Evolutionary conservation across 2,888 invertebrate genomes (phyloP).

Genomic region (Chrysolina americana): DNA sequence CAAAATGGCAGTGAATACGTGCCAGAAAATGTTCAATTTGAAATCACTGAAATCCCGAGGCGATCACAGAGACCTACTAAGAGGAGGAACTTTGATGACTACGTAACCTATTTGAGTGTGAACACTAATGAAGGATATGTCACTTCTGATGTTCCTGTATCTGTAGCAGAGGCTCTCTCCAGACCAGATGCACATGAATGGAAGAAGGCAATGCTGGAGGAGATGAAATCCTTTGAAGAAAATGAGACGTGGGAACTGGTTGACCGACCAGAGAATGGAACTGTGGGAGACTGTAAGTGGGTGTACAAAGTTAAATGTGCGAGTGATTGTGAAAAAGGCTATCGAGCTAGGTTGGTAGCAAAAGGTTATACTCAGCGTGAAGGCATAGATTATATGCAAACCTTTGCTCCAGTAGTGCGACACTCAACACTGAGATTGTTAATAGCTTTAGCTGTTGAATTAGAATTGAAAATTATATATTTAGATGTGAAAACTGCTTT

Average conservation of each 20-base stretch:
- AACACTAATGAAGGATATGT: conserved; percentile 15
- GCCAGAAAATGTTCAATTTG: too few species aligned
- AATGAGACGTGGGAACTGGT: too few species aligned
- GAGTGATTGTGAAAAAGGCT: conserved; percentile 44
- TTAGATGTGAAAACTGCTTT: conserved; percentile 54
- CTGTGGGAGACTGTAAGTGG: too few species aligned
- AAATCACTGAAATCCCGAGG: conserved; percentile 35
- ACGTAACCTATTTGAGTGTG: conserved; percentile 48
- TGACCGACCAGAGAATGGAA: too few species aligned
- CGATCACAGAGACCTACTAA: conserved; percentile 44
- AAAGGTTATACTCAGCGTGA: conserved; percentile 48
- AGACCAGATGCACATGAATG: conserved; percentile 50
- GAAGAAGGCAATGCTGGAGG: conserved; percentile 55
- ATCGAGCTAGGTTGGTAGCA: conserved; percentile 43
- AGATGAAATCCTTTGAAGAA: conserved; percentile 52
- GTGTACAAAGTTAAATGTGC: conserved; percentile 50
- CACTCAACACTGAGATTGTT: conserved; percentile 50
- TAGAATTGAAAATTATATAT: conserved; percentile 43
- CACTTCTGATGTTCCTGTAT: conserved; percentile 40
- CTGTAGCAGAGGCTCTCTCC: conserved; percentile 50
- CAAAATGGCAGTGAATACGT: too few species aligned
- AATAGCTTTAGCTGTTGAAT: conserved; percentile 44
- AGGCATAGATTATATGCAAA: conserved; percentile 50
- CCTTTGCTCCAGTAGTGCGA: conserved; percentile 51
- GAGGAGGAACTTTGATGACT: conserved; percentile 50